Conservation (phyloP, 1,140 invertebrate species). For the Drosophila biarmipes region DNA sequence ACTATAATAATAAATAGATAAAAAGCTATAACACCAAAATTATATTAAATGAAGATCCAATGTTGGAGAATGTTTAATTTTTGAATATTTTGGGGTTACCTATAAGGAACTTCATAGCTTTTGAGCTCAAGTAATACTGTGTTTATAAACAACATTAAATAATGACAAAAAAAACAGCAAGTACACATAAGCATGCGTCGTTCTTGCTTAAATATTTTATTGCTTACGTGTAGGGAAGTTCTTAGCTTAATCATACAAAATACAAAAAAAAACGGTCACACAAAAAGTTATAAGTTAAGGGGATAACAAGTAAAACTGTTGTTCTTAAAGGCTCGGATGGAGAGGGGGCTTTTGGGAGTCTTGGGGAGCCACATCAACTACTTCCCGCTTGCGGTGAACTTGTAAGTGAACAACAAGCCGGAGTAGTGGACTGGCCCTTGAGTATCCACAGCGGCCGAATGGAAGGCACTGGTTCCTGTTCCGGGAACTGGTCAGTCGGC, state of each 20-base stretch:
- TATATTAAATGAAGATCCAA: no score
- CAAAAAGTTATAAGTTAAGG: conserved; percentile 27
- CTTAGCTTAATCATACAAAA: conserved; percentile 1
- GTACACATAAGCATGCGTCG: no score
- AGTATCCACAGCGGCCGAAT: neutral
- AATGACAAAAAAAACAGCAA: no score
- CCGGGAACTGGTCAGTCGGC: neutral
- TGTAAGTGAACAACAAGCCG: neutral
- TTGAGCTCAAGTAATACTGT: no score
- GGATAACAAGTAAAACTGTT: neutral
- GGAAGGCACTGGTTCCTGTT: conserved; percentile 5
- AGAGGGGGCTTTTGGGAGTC: neutral
- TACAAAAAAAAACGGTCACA: conserved; percentile 5
- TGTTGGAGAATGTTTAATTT: no score
- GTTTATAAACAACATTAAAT: no score
- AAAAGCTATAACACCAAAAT: no score
- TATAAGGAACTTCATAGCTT: no score
- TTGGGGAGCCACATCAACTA: neutral
- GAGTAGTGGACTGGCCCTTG: conserved; percentile 3
- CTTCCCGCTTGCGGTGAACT: neutral
- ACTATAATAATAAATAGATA: no score
- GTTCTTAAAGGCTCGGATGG: neutral
- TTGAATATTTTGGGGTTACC: no score
- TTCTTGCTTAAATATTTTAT: conserved; percentile 2
- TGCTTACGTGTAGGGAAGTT: conserved; percentile 23